These are phyloP conservation scores for Cosmia pyralina DNA, from an alignment of 2,888 invertebrate genomes.

Conservation along the genomic window DNA sequence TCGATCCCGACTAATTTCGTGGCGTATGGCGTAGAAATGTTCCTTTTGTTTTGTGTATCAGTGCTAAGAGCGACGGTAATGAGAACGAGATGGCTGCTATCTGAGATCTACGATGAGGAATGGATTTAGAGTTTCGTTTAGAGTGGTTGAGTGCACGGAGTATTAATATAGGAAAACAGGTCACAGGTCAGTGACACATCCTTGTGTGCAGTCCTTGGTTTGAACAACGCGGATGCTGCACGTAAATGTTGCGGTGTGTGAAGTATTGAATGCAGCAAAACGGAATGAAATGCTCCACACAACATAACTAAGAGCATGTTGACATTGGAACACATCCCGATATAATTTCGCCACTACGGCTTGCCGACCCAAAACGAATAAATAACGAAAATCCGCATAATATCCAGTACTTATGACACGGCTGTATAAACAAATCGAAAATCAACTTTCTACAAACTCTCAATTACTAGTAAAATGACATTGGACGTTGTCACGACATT, in stretches of 20 bases:
- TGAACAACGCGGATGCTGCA: conserved; percentile 48
- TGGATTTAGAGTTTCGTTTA: conserved; percentile 44
- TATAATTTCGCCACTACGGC: conserved; percentile 36
- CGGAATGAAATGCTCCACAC: conserved; percentile 19
- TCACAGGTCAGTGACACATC: conserved; percentile 63
- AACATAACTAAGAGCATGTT: conserved; percentile 29
- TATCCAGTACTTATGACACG: conserved; percentile 28
- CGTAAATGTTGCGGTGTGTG: conserved; percentile 10
- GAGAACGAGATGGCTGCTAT: conserved; percentile 64
- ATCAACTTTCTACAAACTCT: conserved; percentile 45
- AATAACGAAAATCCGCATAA: conserved; percentile 30
- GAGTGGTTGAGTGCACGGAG: conserved; percentile 51
- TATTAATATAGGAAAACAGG: conserved; percentile 56
- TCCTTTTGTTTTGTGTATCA: conserved; percentile 69
- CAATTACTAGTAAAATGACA: conserved; percentile 45
- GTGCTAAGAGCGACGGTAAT: conserved; percentile 58
- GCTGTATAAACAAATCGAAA: conserved; percentile 55
- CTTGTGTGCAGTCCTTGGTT: conserved; percentile 50
- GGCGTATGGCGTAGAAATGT: conserved; percentile 82
- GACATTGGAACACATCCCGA: conserved; percentile 53
- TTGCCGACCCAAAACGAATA: conserved; percentile 43
- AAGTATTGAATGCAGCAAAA: conserved; percentile 17
- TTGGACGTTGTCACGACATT: conserved; percentile 61
- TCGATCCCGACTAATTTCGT: conserved; percentile 88
- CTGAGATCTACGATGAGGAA: conserved; percentile 64